Base-by-base conservation (phyloP, 23 tunicate genomes). In the Pegea sp. region DNA sequence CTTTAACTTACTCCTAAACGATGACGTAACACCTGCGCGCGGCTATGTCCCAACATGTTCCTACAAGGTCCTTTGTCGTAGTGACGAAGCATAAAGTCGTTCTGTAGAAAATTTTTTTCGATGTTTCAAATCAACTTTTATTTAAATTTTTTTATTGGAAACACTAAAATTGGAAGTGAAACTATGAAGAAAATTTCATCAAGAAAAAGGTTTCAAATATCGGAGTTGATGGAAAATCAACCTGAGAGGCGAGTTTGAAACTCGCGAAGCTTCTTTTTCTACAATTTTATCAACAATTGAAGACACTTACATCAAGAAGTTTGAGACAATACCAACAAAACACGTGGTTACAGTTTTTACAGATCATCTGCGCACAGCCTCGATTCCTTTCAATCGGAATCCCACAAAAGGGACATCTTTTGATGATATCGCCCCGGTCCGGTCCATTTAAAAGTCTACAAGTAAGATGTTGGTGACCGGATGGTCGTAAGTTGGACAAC, bases 11-110 rank as follows among this genome's bases (percentile, higher is more conserved):
- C 93, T 66, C 93, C 93, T 16, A 66, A 32, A 34, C 93, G 43
- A 52, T 81, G 93, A 34, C 81, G 52, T 3, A 66, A 33, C 5
- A 81, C 81, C 64, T 81, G 93, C 1, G 81, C 59, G n/a, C 93
- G 44, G 56, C 74, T 72, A 63, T 81, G 93, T 0, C 93, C 93
- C 43, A 81, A 67, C 49, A 53, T 66, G 24, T 81, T 67, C 28
- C 69, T 61, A 56, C 93, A 81, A 3, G 93, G 81, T 26, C 93
- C 93, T 66, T 81, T 72, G 75, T 81, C 93, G 31, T 81, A 81
- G 62, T 81, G 93, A 21, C 93, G 75, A 4, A 81, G 56, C 67
- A 81, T 58, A 49, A 81, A 81, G 59, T 81, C 93, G 42, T 81
- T 81, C 93, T 81, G 60, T 27, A 59, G 59, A 52, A 63, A 53